These are phyloP conservation scores for Pao palembangensis DNA, from an alignment of 2,113 vertebrate genomes.

Conservation along the genomic window DNA sequence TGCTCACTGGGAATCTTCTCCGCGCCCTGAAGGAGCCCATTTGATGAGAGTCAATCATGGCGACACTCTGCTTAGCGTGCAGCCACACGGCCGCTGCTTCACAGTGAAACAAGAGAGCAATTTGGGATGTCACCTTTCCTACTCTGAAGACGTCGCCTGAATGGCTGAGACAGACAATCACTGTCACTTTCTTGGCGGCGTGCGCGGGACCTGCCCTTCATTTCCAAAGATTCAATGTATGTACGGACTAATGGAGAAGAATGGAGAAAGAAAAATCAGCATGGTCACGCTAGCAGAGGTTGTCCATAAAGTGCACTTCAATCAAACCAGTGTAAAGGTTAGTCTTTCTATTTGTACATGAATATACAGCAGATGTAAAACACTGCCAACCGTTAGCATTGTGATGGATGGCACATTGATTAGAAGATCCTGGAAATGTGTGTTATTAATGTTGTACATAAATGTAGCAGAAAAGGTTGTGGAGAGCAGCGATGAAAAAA, in stretches of 20 bases:
- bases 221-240: constrained; percentile 2
- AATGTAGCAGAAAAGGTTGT: constrained; percentile 20
- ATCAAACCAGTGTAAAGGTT: constrained; percentile 53
- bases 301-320: constrained; percentile 59
- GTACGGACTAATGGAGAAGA: background rate
- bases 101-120: constrained; percentile 33
- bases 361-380: constrained; percentile 30
- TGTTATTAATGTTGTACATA: constrained; percentile 2
- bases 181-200: constrained; percentile 13
- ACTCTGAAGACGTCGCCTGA: constrained; percentile 30
- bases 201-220: constrained; percentile 15
- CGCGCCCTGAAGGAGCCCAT: constrained; percentile 46
- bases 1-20: constrained; percentile 31
- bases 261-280: constrained; percentile 1
- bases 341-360: constrained; percentile 43
- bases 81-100: constrained; percentile 18
- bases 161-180: constrained; percentile 18
- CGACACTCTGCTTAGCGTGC: constrained; percentile 60
- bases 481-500: background rate
- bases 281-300: constrained; percentile 42
- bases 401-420: constrained; percentile 38
- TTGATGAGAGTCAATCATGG: constrained; percentile 66
- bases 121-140: constrained; percentile 39
- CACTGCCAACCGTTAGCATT: constrained; percentile 32
- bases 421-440: constrained; percentile 27